A percentile compares a stretch with the other conserved stretches of the same genome.
Conservation (phyloP, 92 coral and sea anemone genomes). For the Hydrozoanthus gracilis region DNA sequence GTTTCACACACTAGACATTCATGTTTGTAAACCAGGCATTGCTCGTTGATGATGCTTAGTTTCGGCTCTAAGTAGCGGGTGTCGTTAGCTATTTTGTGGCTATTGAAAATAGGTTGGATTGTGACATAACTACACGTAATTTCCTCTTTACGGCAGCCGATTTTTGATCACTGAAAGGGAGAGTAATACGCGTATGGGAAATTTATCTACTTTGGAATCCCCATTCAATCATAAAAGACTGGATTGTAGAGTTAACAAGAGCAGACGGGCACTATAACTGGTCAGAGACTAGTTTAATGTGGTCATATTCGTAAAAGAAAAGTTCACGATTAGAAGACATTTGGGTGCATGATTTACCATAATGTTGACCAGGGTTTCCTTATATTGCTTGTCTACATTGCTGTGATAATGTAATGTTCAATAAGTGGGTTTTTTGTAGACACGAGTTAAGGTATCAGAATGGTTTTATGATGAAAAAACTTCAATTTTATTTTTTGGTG, state of each 20-base stretch:
- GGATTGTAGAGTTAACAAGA: slow-evolving; percentile 11
- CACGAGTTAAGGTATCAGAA: background rate
- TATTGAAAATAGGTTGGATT: slow-evolving; percentile 13
- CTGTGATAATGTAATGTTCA: background rate
- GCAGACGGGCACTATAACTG: background rate
- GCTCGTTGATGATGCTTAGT: background rate
- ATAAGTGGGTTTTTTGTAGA: background rate
- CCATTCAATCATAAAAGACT: background rate
- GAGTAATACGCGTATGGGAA: background rate
- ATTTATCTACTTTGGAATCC: background rate
- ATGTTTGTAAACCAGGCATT: background rate
- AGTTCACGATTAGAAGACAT: too few relatives aligned
- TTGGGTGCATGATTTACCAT: too few relatives aligned
- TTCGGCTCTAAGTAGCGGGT: background rate
- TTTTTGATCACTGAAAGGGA: slow-evolving; percentile 18
- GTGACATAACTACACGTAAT: background rate
- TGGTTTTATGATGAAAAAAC: too few relatives aligned
- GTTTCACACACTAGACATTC: background rate
- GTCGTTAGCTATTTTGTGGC: slow-evolving; percentile 7
- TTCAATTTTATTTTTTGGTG: too few relatives aligned
- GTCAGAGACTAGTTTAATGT: too few relatives aligned
- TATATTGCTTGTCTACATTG: background rate
- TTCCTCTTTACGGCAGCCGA: slow-evolving; percentile 1
- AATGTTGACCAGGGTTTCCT: background rate
- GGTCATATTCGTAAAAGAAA: too few relatives aligned